phyloP scores from a whole-genome alignment of 2,888 invertebrate genomes.

The Agrotis ipsilon region DNA sequence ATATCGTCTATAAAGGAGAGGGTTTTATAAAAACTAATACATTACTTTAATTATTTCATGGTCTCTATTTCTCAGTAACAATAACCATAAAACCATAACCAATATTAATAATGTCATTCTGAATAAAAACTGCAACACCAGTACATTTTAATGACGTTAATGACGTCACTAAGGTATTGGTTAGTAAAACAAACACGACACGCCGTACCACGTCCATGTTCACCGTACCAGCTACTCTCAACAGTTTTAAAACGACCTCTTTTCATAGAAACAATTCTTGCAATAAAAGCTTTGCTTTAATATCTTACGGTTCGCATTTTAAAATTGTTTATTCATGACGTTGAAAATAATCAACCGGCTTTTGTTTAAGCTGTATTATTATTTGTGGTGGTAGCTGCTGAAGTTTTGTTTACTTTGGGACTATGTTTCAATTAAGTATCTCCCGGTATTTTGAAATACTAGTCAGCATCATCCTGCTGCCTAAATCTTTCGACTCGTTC shows the following conservation, averaged over 20 bases:
- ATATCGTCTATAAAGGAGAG: neutral
- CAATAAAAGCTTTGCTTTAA: constrained; percentile 56
- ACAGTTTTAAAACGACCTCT: constrained; percentile 46
- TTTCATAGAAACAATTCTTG: constrained; percentile 55
- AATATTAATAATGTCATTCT: neutral
- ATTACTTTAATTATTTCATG: neutral
- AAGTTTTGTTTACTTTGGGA: constrained; percentile 21
- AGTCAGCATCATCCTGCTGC: no score
- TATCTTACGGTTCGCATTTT: constrained; percentile 58
- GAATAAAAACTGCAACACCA: neutral
- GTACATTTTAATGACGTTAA: constrained; percentile 19
- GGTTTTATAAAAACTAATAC: neutral
- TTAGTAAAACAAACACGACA: constrained; percentile 31
- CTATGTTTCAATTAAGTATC: neutral
- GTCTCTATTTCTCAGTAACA: neutral
- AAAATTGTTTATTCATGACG: constrained; percentile 60
- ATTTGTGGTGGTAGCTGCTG: constrained; percentile 43
- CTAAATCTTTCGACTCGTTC: no score
- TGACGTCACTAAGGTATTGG: constrained; percentile 21
- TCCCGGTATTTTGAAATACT: no score
- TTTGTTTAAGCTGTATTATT: constrained; percentile 61
- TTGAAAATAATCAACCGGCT: constrained; percentile 59
- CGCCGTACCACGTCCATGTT: constrained; percentile 17
- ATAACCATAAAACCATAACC: neutral
- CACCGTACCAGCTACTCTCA: constrained; percentile 26